Conservation (phyloP, 2,113 vertebrate species). For the Erinaceus europaeus region DNA sequence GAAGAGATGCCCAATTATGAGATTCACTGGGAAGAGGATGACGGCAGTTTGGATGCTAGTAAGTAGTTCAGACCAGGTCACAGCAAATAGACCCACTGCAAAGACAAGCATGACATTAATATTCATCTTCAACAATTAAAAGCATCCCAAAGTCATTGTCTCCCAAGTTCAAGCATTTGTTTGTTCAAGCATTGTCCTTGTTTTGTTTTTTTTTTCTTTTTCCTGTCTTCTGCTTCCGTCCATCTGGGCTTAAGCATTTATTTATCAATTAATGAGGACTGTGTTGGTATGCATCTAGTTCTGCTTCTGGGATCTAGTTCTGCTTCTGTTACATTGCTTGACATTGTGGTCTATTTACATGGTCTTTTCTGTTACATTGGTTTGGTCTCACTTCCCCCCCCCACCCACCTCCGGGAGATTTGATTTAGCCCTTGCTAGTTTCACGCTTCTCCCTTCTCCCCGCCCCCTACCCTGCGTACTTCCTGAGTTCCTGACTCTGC, state of each 20-base stretch:
- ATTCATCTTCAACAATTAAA: neutral
- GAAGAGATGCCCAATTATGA: conserved; percentile 70
- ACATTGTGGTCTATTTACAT: too few relatives aligned
- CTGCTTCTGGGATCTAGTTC: too few relatives aligned
- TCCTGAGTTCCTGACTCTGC: too few relatives aligned
- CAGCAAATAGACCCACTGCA: conserved; percentile 29
- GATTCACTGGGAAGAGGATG: conserved; percentile 67
- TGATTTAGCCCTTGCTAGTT: too few relatives aligned
- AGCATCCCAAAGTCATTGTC: neutral
- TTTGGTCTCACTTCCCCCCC: too few relatives aligned
- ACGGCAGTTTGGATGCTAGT: conserved; percentile 65
- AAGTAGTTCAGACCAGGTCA: conserved; percentile 67
- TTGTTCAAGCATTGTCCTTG: neutral
- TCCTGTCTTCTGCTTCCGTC: too few relatives aligned
- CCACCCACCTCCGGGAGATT: too few relatives aligned
- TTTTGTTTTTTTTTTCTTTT: too few relatives aligned
- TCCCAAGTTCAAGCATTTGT: neutral
- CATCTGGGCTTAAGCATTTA: neutral
- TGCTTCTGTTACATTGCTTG: too few relatives aligned
- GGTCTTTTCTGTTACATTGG: too few relatives aligned
- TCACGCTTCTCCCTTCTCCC: too few relatives aligned
- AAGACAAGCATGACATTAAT: neutral
- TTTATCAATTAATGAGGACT: neutral
- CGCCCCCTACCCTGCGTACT: too few relatives aligned
- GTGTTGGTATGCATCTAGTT: neutral